Evolutionary conservation across 1,140 invertebrate species (phyloP).

Genomic region (Rhyacophila brunnea): DNA sequence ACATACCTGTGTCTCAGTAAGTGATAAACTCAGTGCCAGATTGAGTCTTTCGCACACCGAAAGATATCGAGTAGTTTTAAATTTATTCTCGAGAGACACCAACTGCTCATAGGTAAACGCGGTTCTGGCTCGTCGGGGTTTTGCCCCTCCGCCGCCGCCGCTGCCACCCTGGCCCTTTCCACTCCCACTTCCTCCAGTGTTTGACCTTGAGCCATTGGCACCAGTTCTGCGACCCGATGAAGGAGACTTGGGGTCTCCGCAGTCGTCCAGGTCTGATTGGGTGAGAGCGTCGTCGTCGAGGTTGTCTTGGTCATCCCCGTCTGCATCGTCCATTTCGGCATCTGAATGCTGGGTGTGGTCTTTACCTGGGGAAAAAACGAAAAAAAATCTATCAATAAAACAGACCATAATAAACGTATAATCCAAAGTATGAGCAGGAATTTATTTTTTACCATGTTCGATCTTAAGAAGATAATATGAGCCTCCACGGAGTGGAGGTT

Average conservation of each 20-base stretch:
- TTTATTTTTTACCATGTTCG: too few species aligned
- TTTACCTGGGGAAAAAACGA: slow-evolving; percentile 60
- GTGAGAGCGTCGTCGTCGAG: slow-evolving; percentile 60
- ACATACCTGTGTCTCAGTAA: slow-evolving; percentile 91
- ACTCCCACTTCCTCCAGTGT: slow-evolving; percentile 36
- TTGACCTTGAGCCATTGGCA: slow-evolving; percentile 38
- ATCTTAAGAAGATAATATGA: too few species aligned
- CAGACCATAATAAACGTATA: too few species aligned
- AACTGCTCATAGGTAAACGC: slow-evolving; percentile 99
- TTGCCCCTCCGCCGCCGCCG: slow-evolving; percentile 61
- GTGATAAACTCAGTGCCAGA: slow-evolving; percentile 87
- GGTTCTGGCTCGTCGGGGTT: slow-evolving; percentile 89
- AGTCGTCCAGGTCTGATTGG: slow-evolving; percentile 55
- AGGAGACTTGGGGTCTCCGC: slow-evolving; percentile 52
- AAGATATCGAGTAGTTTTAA: slow-evolving; percentile 97
- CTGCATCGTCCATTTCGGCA: slow-evolving; percentile 51
- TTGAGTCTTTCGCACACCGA: slow-evolving; percentile 97
- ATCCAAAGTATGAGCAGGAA: too few species aligned
- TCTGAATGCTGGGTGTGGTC: slow-evolving; percentile 59
- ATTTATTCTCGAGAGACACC: slow-evolving; percentile 98
- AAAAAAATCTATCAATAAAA: too few species aligned
- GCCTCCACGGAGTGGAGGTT: too few species aligned
- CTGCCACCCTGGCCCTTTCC: slow-evolving; percentile 35
- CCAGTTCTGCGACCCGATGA: slow-evolving; percentile 60
- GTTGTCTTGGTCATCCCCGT: slow-evolving; percentile 62